A percentile compares a stretch with the other conserved stretches of the same genome.
phyloP scores from a whole-genome alignment of 2,888 invertebrate genomes.

The Epiblema foenella region DNA sequence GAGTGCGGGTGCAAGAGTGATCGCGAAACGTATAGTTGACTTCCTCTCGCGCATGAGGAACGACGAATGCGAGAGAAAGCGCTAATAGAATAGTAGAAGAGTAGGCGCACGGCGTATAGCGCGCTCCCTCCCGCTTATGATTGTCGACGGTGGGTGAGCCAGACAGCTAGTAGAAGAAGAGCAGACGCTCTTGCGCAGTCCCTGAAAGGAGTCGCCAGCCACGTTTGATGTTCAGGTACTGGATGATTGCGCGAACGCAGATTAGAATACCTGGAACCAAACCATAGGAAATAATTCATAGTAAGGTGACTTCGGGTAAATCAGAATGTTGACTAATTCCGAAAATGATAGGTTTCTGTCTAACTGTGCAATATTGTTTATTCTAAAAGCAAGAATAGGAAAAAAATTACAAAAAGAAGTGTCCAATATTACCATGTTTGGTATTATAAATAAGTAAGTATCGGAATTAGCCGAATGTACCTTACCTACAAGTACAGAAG shows the following conservation, averaged over 20 bases:
- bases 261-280: constrained; percentile 92
- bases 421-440: no score
- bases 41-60: neutral
- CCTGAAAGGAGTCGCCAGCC: constrained; percentile 95
- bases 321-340: no score
- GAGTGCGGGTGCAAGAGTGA: neutral
- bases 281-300: no score
- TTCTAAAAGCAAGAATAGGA: no score
- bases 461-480: no score
- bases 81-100: neutral
- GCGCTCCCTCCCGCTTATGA: neutral
- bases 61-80: neutral
- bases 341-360: no score
- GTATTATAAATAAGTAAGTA: no score
- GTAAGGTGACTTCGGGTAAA: no score
- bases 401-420: no score
- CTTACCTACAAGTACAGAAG: no score
- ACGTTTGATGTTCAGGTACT: constrained; percentile 94
- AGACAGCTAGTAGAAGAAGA: constrained; percentile 90
- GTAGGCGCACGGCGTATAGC: neutral
- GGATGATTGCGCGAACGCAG: constrained; percentile 93
- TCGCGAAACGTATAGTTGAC: neutral
- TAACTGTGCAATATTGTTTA: no score
- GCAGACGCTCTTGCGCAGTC: constrained; percentile 93
- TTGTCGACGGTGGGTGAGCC: constrained; percentile 13